Base-by-base conservation (phyloP, 2,888 invertebrate genomes). In the Caenorhabditis doughertyi region DNA sequence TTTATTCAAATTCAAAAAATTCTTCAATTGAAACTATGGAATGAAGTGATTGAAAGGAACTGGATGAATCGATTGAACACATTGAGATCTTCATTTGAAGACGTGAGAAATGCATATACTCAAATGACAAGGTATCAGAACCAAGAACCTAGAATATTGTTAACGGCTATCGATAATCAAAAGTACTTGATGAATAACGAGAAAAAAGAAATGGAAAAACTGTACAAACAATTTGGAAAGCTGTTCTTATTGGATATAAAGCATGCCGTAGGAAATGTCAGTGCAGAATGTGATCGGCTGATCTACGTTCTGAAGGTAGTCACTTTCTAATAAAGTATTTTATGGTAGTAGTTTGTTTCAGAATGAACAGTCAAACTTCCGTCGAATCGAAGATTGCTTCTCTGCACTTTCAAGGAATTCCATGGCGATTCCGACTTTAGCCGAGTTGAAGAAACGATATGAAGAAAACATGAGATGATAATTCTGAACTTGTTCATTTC, bases 11-110 rank as follows among this genome's bases (percentile, higher is more conserved):
- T 62, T 11, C 27, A 32, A 13, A 18, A 42, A n/a, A 9, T n/a
- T 21, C 27, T 67, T 0, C 56, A 32, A 18, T 27, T 47, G 18
- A 44, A 49, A 49, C 2, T 73, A 1, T 76, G 65, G 74, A 76
- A 67, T 49, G 58, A 67, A 1, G 23, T 76, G 25, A 49, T 65
- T 16, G 67, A 67, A 35, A 29, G 32, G 21, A 76, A 76, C 49
- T 76, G 65, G 65, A 58, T 67, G 11, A 47, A 44, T n/a, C 65
- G 58, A 27, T 47, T 76, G 58, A 67, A 47, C n/a, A 8, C 13
- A 1, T 18, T 76, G 58, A 44, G 74, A 13, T 35, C 49, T 0
- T 47, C 58, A 3, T 42, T 55, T 55, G 2, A 53, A 7, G 73
- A 73, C 23, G 62, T 64, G 2, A 7, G 35, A 42, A 55, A 44